Evolutionary conservation across 2,797 vertebrate genomes (phyloP), one percentile per base, ranked within the genome.

Genomic region (Poeciliopsis turneri): DNA sequence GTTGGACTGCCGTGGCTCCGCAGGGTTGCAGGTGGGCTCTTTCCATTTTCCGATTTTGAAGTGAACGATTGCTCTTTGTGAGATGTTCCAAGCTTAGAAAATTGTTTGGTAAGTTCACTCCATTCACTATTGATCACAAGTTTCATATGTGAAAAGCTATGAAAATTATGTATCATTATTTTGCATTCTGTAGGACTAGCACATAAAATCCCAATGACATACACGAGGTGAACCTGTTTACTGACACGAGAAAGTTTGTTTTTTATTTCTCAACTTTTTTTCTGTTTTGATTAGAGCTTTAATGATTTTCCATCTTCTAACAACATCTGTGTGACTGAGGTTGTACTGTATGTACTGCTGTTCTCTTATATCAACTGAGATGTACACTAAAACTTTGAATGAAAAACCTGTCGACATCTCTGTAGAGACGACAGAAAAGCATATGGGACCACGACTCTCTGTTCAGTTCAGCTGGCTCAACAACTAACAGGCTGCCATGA

Each of bases 321-420:
- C 81, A 85, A 88, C 82, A 86, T 87, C 82, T 55, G 33, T 46
- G 78, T 57, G 79, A 83, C 74, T 16, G 73, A 80, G 43, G 73
- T 84, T 68, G 75, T 30, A 30, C 30, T 30, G 30, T 72, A 49
- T 57, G 82, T 1, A 78, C 82, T 81, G 84, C 76, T 25, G n/a
- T 82, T 51, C 85, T 83, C 87, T 75, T 84, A 90, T 88, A 92
- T 92, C 89, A 79, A 86, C 87, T 30, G 53, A 86, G 89, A 90
- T 83, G 89, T 89, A 84, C 82, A 82, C 83, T 90, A 78, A 91
- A 92, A 87, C 78, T 90, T 90, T 86, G 90, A 94, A 91, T 93
- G 92, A 90, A 92, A 94, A 94, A 92, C 90, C 92, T 86, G 92
- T 92, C 92, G 93, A 93, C 89, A 84, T 7, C 66, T 92, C 92